Evolutionary conservation across 2,797 vertebrate genomes (phyloP).

Genomic region (Trachurus trachurus): DNA sequence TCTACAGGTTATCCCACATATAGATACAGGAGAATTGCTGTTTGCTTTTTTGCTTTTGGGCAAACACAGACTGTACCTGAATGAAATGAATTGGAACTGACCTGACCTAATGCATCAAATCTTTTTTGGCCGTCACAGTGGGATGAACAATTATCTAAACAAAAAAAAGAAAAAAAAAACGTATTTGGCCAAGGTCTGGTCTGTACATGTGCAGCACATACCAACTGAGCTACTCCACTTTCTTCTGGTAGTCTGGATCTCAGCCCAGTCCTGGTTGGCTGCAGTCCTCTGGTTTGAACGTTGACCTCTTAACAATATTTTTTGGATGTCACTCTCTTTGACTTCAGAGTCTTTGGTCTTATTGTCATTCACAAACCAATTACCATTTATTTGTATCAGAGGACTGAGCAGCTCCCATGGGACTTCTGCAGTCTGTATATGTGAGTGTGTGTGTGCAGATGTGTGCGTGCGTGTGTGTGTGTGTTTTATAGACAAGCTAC

Average conservation of each 20-base stretch:
- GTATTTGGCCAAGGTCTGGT: conserved; percentile 74
- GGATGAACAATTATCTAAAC: conserved; percentile 39
- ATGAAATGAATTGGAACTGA: conserved; percentile 15
- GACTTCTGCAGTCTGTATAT: conserved; percentile 64
- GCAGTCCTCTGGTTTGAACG: conserved; percentile 67
- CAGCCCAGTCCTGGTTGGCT: conserved; percentile 73
- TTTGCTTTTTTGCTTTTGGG: conserved; percentile 23
- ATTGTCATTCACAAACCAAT: conserved; percentile 24
- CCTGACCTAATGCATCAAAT: conserved; percentile 5
- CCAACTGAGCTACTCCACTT: conserved; percentile 56
- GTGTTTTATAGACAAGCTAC: conserved; percentile 34
- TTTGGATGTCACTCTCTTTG: conserved; percentile 10
- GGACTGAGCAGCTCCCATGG: conserved; percentile 72
- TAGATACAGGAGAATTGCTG: conserved; percentile 25
- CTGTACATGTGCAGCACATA: conserved; percentile 55
- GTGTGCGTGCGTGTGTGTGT: conserved; percentile 58
- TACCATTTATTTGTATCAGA: conserved; percentile 58
- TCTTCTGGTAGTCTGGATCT: conserved; percentile 71
- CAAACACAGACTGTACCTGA: conserved; percentile 28
- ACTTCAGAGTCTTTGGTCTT: conserved; percentile 16
- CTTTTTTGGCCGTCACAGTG: conserved; percentile 18
- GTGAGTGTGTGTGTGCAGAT: conserved; percentile 41
- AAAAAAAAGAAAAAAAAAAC: too few relatives aligned
- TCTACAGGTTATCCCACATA: conserved; percentile 34
- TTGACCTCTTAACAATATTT: conserved; percentile 31